phyloP scores from a whole-genome alignment of 1,140 invertebrate species.

The Hycleus phaleratus region DNA sequence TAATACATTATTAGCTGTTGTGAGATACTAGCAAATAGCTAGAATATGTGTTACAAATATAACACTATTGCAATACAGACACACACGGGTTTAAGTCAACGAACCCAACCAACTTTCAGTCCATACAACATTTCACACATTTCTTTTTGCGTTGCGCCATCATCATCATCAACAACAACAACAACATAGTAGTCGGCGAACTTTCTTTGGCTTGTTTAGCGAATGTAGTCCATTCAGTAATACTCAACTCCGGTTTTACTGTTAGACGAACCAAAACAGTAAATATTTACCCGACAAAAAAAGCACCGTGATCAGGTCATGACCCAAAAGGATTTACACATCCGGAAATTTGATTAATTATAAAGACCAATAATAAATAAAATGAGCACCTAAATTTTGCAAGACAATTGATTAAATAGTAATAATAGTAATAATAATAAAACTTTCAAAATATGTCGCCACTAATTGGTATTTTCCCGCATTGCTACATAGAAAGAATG shows the following conservation, averaged over 20 bases:
- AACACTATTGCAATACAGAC: constrained; percentile 13
- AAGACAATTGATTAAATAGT: too few relatives aligned
- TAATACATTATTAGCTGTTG: not conserved
- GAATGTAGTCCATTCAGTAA: constrained; percentile 13
- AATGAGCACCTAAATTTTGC: too few relatives aligned
- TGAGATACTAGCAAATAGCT: constrained; percentile 12
- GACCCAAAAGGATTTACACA: too few relatives aligned
- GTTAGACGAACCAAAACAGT: constrained; percentile 5
- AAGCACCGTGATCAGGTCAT: too few relatives aligned
- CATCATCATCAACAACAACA: too few relatives aligned
- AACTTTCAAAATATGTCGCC: too few relatives aligned
- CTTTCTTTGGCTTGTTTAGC: constrained; percentile 14
- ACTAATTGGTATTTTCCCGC: not conserved
- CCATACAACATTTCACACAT: constrained; percentile 21
- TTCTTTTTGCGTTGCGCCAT: constrained; percentile 23
- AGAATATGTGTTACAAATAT: constrained; percentile 17
- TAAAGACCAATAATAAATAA: too few relatives aligned
- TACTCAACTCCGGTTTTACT: constrained; percentile 5
- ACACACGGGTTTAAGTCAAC: constrained; percentile 5
- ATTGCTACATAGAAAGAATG: constrained; percentile 13
- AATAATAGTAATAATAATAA: too few relatives aligned
- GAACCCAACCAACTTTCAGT: constrained; percentile 16
- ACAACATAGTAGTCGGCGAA: constrained; percentile 1
- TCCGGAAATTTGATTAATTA: too few relatives aligned
- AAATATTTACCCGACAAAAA: constrained; percentile 5